A percentile compares a stretch with the other conserved stretches of the same genome.
Conservation (phyloP, 1,140 invertebrate genomes). For the Listronotus oregonensis region DNA sequence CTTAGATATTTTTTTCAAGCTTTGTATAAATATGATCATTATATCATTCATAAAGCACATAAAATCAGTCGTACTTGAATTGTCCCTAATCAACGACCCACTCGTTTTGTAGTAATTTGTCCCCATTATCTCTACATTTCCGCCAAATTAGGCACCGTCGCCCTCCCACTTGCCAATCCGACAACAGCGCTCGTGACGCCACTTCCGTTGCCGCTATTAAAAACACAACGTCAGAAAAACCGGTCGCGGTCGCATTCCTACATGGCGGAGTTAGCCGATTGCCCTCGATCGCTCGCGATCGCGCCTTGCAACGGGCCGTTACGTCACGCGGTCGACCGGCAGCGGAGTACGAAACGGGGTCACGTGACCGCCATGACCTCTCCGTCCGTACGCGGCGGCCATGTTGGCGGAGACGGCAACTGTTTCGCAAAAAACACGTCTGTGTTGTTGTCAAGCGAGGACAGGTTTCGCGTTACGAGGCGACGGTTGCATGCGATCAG, state of each 20-base stretch:
- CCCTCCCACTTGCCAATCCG: conserved; percentile 23
- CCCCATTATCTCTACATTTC: neutral
- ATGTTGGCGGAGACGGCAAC: conserved; percentile 26
- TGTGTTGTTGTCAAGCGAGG: conserved; percentile 7
- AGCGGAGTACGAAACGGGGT: conserved; percentile 42
- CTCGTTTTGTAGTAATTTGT: neutral
- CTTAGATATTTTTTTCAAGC: too few species aligned
- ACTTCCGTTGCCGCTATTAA: conserved; percentile 59
- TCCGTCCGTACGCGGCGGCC: conserved; percentile 22
- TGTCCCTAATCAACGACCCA: too few species aligned
- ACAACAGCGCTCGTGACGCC: conserved; percentile 58
- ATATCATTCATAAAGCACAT: too few species aligned
- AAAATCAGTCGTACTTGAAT: too few species aligned
- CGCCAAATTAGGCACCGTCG: conserved; percentile 7
- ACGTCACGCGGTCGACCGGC: conserved; percentile 42
- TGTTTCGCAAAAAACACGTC: conserved; percentile 30
- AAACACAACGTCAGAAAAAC: conserved; percentile 60
- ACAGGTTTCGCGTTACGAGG: conserved; percentile 6
- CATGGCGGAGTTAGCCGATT: conserved; percentile 50
- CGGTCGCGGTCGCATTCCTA: conserved; percentile 59
- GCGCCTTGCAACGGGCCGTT: conserved; percentile 33
- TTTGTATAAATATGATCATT: too few species aligned
- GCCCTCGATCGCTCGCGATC: conserved; percentile 9
- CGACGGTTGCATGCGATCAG: conserved; percentile 1
- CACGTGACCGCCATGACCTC: conserved; percentile 47